Base-by-base conservation (phyloP, 2,888 invertebrate genomes). In the Caenorhabditis macrosperma region DNA sequence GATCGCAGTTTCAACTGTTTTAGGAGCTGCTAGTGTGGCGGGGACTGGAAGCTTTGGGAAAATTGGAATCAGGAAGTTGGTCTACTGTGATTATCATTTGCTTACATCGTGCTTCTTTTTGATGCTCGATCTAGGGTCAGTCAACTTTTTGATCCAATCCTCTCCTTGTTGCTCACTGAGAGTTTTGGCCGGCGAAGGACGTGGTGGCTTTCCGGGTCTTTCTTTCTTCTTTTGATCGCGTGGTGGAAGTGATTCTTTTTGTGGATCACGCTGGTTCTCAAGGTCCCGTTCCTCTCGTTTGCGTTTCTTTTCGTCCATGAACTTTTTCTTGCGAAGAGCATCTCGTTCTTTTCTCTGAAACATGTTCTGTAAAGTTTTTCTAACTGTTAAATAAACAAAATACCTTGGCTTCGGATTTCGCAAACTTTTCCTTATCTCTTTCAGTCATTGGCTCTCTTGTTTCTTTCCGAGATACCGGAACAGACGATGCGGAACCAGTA, bases 81-180 rank as follows among this genome's bases (percentile, higher is more conserved):
- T 28, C 17, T 22, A 22, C n/a, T 52, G 7, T 12, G 15, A 24
- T 12, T 33, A 24, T 50, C 17, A 44, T 4, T n/a, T 9, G 3
- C 69, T 55, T 61, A 74, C 74, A 28, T 74, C 74, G 20, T 64
- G 57, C 26, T 74, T 74, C 50, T 67, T 71, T 26, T 67, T 66
- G 52, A 71, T 55, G n/a, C 20, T 17, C 38, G 66, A 7, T 10
- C 61, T 78, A 15, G 66, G 78, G 55, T 71, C 71, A 1, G 78
- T 78, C 22, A 78, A 22, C 22, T 72, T 71, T 15, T 72, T 67
- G 12, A 72, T 72, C 78, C 78, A 78, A 44, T 78, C 67, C 33
- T 67, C 67, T 10, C 72, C 78, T 26, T 69, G 57, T 33, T 78
- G 78, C 59, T 78, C 78, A 1, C 71, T 54, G 12, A 78, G 26